Conservation (phyloP, 1,140 invertebrate genomes). For the Teleopsis dalmanni region DNA sequence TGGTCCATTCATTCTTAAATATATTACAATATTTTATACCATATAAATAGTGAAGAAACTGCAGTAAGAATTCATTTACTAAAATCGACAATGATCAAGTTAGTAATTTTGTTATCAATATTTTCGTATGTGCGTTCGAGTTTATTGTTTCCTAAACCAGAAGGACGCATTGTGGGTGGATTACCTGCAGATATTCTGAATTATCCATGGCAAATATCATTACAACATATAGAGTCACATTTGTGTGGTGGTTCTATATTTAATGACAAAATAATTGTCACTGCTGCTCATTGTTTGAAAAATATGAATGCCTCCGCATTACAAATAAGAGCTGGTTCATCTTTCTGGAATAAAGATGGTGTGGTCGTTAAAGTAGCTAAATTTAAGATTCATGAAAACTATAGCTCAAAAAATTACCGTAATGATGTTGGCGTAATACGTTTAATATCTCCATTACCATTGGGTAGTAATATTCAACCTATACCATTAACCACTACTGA, state of each 20-base stretch:
- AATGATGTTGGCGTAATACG: constrained; percentile 7
- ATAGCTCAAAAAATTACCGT: not conserved
- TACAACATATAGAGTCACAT: constrained; percentile 46
- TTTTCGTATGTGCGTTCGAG: constrained; percentile 20
- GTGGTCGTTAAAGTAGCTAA: not conserved
- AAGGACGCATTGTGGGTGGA: constrained; percentile 31
- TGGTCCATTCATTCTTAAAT: too few relatives aligned
- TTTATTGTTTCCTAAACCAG: constrained; percentile 15
- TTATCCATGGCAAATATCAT: constrained; percentile 51
- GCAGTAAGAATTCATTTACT: too few relatives aligned
- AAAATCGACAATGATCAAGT: constrained; percentile 41
- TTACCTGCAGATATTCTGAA: constrained; percentile 40
- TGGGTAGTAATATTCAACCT: not conserved
- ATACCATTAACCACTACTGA: not conserved
- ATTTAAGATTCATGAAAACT: constrained; percentile 1
- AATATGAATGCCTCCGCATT: constrained; percentile 21
- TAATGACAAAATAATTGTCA: constrained; percentile 48
- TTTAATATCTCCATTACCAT: not conserved
- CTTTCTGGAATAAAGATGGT: constrained; percentile 14
- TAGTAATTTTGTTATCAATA: constrained; percentile 35
- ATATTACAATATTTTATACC: too few relatives aligned
- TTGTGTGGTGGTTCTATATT: constrained; percentile 53
- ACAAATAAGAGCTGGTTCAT: constrained; percentile 28
- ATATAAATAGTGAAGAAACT: too few relatives aligned
- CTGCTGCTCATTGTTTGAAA: constrained; percentile 52